Base-by-base conservation (phyloP, 2,797 vertebrate species). In the Botia almorhae region DNA sequence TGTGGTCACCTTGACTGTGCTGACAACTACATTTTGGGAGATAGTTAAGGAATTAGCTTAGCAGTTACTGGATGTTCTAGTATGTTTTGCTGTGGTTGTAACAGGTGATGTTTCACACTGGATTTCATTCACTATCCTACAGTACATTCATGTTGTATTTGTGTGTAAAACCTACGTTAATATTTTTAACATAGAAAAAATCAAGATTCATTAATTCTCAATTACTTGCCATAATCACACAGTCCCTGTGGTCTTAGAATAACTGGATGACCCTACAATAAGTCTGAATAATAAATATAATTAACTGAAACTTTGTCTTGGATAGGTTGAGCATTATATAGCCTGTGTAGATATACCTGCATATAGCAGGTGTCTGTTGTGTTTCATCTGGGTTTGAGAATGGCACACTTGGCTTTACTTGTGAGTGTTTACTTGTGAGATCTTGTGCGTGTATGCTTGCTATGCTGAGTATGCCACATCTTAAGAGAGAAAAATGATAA, bases 1-100 rank as follows among this genome's bases (percentile, higher is more conserved):
- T 67, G 8, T 68, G 60, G 43, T 72, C 51, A 67, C 51, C 60
- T 65, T 67, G 33, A 64, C 36, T 64, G 58, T 71, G 68, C 43
- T 39, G 14, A 72, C 68, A 60, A 50, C 65, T 6, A 50, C 0
- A 60, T 69, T 11, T 69, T 50, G 48, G 7, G 21, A 50, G 6
- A 46, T 16, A 39, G 16, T 5, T 14, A 16, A 1, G 6, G 23
- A 61, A 1, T 4, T 29, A 7, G 58, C 58, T 8, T 61, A 23
- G 14, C 60, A 63, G 17, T n/a, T 19, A 5, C n/a, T 65, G 4
- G 10, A 65, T 39, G 36, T 65, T 39, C 26, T 64, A 29, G 61
- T 12, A 33, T 58, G 11, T 23, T 33, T 46, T 46, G 43, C 43
- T 23, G 56, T 58, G 56, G 3, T 13, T 13, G 21, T 13, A 12